Conservation (phyloP, 2,797 vertebrate species). For the Astyanax mexicanus region DNA sequence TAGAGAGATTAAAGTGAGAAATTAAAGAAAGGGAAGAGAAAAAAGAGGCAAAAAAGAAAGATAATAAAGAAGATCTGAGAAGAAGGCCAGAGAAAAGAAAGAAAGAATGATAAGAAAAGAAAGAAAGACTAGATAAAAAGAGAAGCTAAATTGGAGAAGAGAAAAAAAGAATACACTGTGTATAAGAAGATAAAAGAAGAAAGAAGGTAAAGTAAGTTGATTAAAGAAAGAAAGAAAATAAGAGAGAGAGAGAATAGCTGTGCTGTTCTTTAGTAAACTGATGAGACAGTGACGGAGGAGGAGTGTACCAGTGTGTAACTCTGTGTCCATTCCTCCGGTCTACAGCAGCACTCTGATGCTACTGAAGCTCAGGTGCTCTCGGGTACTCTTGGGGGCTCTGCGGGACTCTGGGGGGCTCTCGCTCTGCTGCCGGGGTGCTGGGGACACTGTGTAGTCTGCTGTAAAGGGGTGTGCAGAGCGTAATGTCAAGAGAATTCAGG, state of each 20-base stretch:
- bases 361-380: not conserved
- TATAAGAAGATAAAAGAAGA: no score
- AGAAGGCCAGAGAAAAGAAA: not conserved
- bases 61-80: no score
- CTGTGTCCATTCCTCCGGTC: not conserved
- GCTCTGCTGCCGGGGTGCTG: not conserved
- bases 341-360: slow-evolving; percentile 4
- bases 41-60: not conserved
- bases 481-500: slow-evolving; percentile 13
- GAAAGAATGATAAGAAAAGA: not conserved
- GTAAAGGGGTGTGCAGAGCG: slow-evolving; percentile 7
- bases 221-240: not conserved
- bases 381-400: slow-evolving; percentile 20
- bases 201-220: no score
- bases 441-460: slow-evolving; percentile 1
- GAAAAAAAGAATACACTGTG: no score
- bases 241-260: not conserved
- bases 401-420: slow-evolving; percentile 14
- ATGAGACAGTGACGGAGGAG: slow-evolving; percentile 16
- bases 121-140: no score
- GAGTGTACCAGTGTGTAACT: not conserved
- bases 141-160: no score
- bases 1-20: no score
- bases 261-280: slow-evolving; percentile 14
- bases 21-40: not conserved